Evolutionary conservation across 2,113 vertebrate species (phyloP).

Genomic region (Trematomus loennbergii): DNA sequence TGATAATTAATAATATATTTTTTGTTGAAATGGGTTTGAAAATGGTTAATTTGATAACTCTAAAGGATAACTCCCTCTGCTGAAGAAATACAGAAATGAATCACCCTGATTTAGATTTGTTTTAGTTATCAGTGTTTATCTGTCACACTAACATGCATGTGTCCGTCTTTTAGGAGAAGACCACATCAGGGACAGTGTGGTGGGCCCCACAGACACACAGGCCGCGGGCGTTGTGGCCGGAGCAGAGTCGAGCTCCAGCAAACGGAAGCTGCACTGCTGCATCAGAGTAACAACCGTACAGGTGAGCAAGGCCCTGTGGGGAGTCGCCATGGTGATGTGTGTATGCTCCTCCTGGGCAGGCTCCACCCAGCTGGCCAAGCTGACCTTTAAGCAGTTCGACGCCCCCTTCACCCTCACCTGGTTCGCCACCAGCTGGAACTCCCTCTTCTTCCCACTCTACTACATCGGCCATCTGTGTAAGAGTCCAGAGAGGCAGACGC

Average conservation of each 20-base stretch:
- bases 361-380: constrained; percentile 93
- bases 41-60: not conserved
- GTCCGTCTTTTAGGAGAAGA: constrained; percentile 88
- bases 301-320: constrained; percentile 90
- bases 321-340: constrained; percentile 91
- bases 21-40: not conserved
- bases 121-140: not conserved
- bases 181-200: constrained; percentile 86
- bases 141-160: constrained; percentile 6
- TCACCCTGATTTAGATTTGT: not conserved
- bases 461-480: constrained; percentile 93
- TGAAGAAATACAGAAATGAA: not conserved
- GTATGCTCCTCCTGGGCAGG: constrained; percentile 95
- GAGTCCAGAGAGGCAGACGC: constrained; percentile 91
- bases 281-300: constrained; percentile 85
- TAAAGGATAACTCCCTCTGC: not conserved
- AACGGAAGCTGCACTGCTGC: constrained; percentile 82
- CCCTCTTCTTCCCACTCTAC: constrained; percentile 95
- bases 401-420: constrained; percentile 96
- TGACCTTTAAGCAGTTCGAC: constrained; percentile 91
- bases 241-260: constrained; percentile 77
- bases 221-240: constrained; percentile 76
- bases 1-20: not conserved
- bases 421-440: constrained; percentile 98
- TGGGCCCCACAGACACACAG: constrained; percentile 86